Evolutionary conservation across 2,797 vertebrate species (phyloP).

Genomic region (Nannoperca australis): DNA sequence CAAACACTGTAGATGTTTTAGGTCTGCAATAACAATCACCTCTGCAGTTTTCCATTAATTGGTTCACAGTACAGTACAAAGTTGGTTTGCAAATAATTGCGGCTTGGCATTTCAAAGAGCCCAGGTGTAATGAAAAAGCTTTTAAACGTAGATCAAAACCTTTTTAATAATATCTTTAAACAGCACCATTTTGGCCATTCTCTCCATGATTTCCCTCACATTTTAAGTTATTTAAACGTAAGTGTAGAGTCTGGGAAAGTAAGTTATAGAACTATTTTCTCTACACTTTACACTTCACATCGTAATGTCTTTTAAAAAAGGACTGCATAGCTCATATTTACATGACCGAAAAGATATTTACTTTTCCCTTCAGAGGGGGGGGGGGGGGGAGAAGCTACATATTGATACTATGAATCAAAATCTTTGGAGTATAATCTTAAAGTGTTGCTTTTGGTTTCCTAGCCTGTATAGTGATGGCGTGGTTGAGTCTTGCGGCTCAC

Average conservation of each 20-base stretch:
- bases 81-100: slow-evolving; percentile 34
- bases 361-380: slow-evolving; percentile 18
- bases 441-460: background rate
- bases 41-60: slow-evolving; percentile 39
- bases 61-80: slow-evolving; percentile 32
- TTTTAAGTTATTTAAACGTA: slow-evolving; percentile 44
- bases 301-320: slow-evolving; percentile 19
- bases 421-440: background rate
- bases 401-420: slow-evolving; percentile 7
- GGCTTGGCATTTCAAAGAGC: slow-evolving; percentile 48
- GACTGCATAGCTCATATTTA: slow-evolving; percentile 18
- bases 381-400: background rate
- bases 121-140: slow-evolving; percentile 66
- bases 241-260: slow-evolving; percentile 33
- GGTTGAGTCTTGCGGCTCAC: background rate
- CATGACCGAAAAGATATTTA: slow-evolving; percentile 10
- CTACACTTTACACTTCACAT: background rate
- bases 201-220: slow-evolving; percentile 35
- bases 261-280: slow-evolving; percentile 37
- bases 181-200: slow-evolving; percentile 28
- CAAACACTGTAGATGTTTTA: slow-evolving; percentile 20
- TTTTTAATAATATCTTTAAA: slow-evolving; percentile 60
- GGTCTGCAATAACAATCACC: slow-evolving; percentile 42
- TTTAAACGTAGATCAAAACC: slow-evolving; percentile 64
- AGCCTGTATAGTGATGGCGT: background rate